phyloP scores from a whole-genome alignment of 2,113 vertebrate genomes.

The Trematomus loennbergii region DNA sequence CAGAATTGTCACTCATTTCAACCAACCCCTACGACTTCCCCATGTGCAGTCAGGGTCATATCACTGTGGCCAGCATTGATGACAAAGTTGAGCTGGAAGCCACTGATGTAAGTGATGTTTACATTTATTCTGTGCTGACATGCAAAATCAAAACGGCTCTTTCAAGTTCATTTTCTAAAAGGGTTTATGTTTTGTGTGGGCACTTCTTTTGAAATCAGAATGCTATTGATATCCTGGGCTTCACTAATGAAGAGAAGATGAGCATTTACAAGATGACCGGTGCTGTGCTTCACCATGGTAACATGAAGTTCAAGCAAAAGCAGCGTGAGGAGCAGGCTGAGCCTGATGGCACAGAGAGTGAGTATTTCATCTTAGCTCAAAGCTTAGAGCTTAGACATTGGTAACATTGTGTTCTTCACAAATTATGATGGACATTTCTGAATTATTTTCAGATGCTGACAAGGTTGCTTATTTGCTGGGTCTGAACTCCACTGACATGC shows the following conservation, averaged over 20 bases:
- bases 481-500: conserved; percentile 78
- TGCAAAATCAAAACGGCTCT: no score
- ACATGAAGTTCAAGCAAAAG: conserved; percentile 80
- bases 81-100: conserved; percentile 77
- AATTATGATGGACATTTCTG: no score
- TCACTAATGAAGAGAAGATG: conserved; percentile 74
- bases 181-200: background rate
- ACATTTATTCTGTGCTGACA: no score
- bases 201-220: conserved; percentile 56
- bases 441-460: conserved; percentile 64
- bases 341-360: conserved; percentile 81
- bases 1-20: conserved; percentile 63
- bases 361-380: conserved; percentile 12
- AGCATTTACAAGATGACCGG: conserved; percentile 81
- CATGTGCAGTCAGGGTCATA: conserved; percentile 71
- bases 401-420: no score
- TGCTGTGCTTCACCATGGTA: conserved; percentile 70
- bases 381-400: background rate
- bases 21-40: conserved; percentile 77
- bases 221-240: conserved; percentile 81
- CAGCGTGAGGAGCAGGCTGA: conserved; percentile 81
- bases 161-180: no score
- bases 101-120: conserved; percentile 65
- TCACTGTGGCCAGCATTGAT: conserved; percentile 75
- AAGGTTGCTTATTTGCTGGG: conserved; percentile 76